Conservation (phyloP, 2,797 vertebrate genomes). For the Channa striata region DNA sequence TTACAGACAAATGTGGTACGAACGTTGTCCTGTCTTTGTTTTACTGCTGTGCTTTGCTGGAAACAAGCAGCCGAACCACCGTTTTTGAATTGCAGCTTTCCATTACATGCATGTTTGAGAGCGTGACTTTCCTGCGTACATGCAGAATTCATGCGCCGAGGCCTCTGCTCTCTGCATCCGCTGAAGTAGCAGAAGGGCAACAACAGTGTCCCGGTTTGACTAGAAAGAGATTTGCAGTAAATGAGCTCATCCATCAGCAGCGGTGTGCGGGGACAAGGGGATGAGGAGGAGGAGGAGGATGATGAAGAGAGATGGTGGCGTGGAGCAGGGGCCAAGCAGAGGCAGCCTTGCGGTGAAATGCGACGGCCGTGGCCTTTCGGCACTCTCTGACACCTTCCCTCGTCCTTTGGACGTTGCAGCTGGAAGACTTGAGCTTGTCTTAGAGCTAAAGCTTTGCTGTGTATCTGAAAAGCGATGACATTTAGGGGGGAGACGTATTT, state of each 20-base stretch:
- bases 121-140: background rate
- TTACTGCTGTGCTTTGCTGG: slow-evolving; percentile 5
- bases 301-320: slow-evolving; percentile 52
- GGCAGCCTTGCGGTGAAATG: slow-evolving; percentile 59
- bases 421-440: slow-evolving; percentile 17
- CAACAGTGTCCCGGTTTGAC: slow-evolving; percentile 69
- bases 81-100: background rate
- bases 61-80: slow-evolving; percentile 13
- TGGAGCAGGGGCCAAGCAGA: slow-evolving; percentile 35
- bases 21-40: slow-evolving; percentile 22
- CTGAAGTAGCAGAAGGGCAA: slow-evolving; percentile 55
- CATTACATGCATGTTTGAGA: background rate
- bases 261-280: slow-evolving; percentile 56
- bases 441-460: slow-evolving; percentile 6
- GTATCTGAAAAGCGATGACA: slow-evolving; percentile 15
- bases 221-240: slow-evolving; percentile 80
- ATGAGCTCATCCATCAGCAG: slow-evolving; percentile 84
- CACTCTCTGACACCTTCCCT: slow-evolving; percentile 35
- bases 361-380: slow-evolving; percentile 62
- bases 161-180: slow-evolving; percentile 35
- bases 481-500: slow-evolving; percentile 5
- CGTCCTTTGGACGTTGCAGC: slow-evolving; percentile 35
- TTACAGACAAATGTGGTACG: slow-evolving; percentile 59
- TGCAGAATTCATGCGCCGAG: slow-evolving; percentile 27
- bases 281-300: slow-evolving; percentile 57